Evolutionary conservation across 2,113 vertebrate species (phyloP).

Genomic region (Salvelinus namaycush): DNA sequence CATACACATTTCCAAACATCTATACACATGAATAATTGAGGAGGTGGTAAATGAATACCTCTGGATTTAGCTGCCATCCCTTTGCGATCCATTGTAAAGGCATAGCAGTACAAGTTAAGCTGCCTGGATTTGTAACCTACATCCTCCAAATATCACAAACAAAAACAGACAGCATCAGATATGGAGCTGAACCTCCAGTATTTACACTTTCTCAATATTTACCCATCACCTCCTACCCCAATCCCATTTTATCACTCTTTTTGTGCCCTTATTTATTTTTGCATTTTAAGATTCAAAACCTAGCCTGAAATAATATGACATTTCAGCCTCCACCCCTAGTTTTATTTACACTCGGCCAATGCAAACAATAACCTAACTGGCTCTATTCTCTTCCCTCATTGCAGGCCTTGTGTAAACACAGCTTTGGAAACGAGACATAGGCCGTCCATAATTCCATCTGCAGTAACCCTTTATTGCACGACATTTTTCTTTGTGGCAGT

Average conservation of each 20-base stretch:
- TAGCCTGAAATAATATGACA: constrained; percentile 41
- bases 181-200: too few species aligned
- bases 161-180: background rate
- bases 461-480: constrained; percentile 35
- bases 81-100: too few species aligned
- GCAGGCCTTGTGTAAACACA: constrained; percentile 62
- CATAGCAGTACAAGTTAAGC: constrained; percentile 48
- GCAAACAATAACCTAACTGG: constrained; percentile 57
- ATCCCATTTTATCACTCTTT: constrained; percentile 35
- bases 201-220: constrained; percentile 33
- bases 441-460: constrained; percentile 51
- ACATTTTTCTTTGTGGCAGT: constrained; percentile 65
- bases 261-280: constrained; percentile 35
- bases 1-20: constrained; percentile 56
- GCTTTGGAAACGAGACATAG: constrained; percentile 49
- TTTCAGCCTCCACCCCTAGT: constrained; percentile 41
- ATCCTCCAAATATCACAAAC: background rate
- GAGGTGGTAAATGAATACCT: constrained; percentile 45
- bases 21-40: constrained; percentile 63
- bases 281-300: constrained; percentile 35
- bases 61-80: too few species aligned
- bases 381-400: constrained; percentile 50
- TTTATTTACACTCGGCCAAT: constrained; percentile 59
- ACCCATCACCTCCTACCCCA: constrained; percentile 11
- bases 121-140: background rate